A percentile compares a stretch with the other conserved stretches of the same genome.
Evolutionary conservation across 2,888 invertebrate species (phyloP).

Genomic region (Hartigia nigra): DNA sequence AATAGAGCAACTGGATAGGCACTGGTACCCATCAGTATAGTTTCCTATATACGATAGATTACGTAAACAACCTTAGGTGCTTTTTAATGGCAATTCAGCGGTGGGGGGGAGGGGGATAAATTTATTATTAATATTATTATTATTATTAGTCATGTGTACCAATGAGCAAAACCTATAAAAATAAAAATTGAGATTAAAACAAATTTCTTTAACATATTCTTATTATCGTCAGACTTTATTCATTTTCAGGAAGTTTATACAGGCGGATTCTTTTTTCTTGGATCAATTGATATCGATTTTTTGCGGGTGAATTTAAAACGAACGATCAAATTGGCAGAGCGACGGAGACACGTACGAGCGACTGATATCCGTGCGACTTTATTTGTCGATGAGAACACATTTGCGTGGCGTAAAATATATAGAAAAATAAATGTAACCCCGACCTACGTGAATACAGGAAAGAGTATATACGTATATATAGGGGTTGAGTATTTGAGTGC

Average conservation of each 20-base stretch:
- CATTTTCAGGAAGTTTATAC: too few relatives aligned
- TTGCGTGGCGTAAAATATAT: constrained; percentile 41
- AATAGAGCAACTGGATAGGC: not conserved
- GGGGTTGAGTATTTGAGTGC: constrained; percentile 27
- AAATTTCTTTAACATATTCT: too few relatives aligned
- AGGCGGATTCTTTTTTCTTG: too few relatives aligned
- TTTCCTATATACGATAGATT: not conserved
- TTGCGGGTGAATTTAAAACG: not conserved
- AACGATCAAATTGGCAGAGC: not conserved
- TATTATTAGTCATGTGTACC: too few relatives aligned
- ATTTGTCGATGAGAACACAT: constrained; percentile 32
- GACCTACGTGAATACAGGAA: constrained; percentile 51
- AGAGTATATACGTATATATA: not conserved
- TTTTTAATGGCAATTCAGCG: not conserved
- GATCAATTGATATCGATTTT: not conserved
- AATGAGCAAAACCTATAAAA: too few relatives aligned
- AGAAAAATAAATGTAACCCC: constrained; percentile 44
- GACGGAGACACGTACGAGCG: not conserved
- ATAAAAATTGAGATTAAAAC: too few relatives aligned
- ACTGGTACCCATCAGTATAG: not conserved
- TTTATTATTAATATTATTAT: too few relatives aligned
- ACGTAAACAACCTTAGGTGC: not conserved
- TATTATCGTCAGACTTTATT: too few relatives aligned
- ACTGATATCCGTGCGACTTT: constrained; percentile 34
- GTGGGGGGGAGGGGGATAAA: not conserved